Base-by-base conservation (phyloP, 2,888 invertebrate genomes). In the Leptinotarsa tumamoca region DNA sequence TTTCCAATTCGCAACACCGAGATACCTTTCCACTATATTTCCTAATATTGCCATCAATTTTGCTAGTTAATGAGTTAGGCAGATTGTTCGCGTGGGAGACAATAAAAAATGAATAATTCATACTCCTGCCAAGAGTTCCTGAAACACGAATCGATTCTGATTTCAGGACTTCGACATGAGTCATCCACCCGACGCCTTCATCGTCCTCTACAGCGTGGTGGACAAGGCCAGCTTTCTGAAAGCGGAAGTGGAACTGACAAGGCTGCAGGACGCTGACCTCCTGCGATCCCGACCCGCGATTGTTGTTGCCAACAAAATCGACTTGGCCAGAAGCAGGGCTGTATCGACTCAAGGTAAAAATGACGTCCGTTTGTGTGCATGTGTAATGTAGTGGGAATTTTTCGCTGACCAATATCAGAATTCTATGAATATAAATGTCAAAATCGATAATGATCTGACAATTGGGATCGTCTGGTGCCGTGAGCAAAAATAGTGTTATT, bases 141-240 rank as follows among this genome's bases (percentile, higher is more conserved):
- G n/a, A 15, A 67, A 67, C 43, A 33, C 18, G 15, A 18, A 69
- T 54, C 69, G 18, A 27, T 4, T 50, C 52, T 18, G 27, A 68
- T 68, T 68, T 21, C 78, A 96, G 95, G 94, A 94, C 87, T 91
- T 95, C 81, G 95, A 95, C 85, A 90, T 92, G 61, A 87, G 90
- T 1, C 91, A 92, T 82, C 93, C 94, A 2, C 94, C 95, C 0
- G 95, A 96, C 87, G 97, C 96, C 13, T 97, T 95, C 88, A 92
- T 97, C 58, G 92, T 97, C 71, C 93, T 97, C 85, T 98, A 96
- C 90, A 96, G 96, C 7, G 96, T 97, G 83, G 95, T 97, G 81
- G 96, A 96, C 90, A 96, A 96, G 88, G 93, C 95, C 50, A 96
- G n/a, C n/a, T n/a, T n/a, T n/a, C 94, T 94, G 87, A 92, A 93